phyloP scores from a whole-genome alignment of 2,797 vertebrate species.

The Pogonophryne albipinna region DNA sequence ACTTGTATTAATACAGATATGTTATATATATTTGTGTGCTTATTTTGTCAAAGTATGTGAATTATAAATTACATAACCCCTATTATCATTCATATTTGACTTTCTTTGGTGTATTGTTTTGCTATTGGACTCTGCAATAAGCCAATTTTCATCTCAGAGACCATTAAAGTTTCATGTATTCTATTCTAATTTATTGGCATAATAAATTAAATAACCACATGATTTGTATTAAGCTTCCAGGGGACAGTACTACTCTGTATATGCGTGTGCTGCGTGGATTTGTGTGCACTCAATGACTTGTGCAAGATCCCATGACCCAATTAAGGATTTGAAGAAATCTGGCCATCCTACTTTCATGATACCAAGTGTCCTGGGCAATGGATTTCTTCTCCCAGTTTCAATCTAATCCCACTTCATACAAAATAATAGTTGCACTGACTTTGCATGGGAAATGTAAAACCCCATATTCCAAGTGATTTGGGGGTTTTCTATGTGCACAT shows the following conservation, averaged over 20 bases:
- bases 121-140: constrained; percentile 19
- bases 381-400: constrained; percentile 67
- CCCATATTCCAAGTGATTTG: constrained; percentile 47
- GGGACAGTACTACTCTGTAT: constrained; percentile 38
- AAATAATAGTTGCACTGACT: constrained; percentile 60
- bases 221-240: constrained; percentile 33
- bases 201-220: constrained; percentile 43
- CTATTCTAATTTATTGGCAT: constrained; percentile 51
- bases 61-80: constrained; percentile 5
- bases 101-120: constrained; percentile 25
- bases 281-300: constrained; percentile 34
- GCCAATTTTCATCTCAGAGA: constrained; percentile 29
- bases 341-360: constrained; percentile 70
- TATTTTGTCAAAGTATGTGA: background rate
- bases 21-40: constrained; percentile 7
- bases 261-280: constrained; percentile 37
- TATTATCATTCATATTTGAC: constrained; percentile 6
- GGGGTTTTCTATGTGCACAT: constrained; percentile 50
- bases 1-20: background rate
- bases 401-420: constrained; percentile 69
- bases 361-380: constrained; percentile 67
- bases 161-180: constrained; percentile 41
- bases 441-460: constrained; percentile 27
- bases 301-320: constrained; percentile 61
- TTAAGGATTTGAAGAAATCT: constrained; percentile 67